Base-by-base conservation (phyloP, 2,797 vertebrate species). In the Emydoidea blandingii region DNA sequence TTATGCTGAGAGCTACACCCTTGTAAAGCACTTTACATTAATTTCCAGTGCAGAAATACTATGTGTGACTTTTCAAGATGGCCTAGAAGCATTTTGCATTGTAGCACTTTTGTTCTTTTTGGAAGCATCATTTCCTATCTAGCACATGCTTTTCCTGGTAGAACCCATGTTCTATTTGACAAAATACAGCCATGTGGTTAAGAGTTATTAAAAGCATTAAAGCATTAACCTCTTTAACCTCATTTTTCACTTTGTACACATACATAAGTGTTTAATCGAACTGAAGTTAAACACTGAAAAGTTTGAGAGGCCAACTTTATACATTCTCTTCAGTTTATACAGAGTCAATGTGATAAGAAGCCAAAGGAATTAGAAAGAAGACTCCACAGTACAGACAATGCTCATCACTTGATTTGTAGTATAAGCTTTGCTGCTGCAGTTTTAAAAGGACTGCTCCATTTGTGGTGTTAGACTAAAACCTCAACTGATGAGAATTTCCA, bases 191-290 rank as follows among this genome's bases (percentile, higher is more conserved):
- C 94, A 95, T 97, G 96, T 95, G 91, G 90, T 94, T 97, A 96
- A 97, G 96, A 97, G 97, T 98, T 97, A 98, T 98, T 98, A 98
- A 98, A 98, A 98, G 97, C 98, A 98, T 98, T 98, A 98, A 98
- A 97, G 97, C 98, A 98, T 98, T 98, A 98, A 98, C 98, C 98
- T 98, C 97, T 87, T 80, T 96, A 98, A 98, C 98, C 97, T 95
- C 98, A 98, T 98, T 98, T 98, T 98, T 98, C 96, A 98, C 95
- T 97, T 94, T 96, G 95, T 97, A 98, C 97, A 98, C 96, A 96
- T 90, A 81, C 96, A 97, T 97, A 98, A 98, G 97, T 98, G 97
- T 97, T 98, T 98, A 98, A 98, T 98, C 95, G 97, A 97, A 95
- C 92, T 86, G 72, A 98, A 98, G 97, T 97, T 97, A 98, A 98